phyloP scores from a whole-genome alignment of 2,888 invertebrate genomes.

The Drosophila kuntzei region DNA sequence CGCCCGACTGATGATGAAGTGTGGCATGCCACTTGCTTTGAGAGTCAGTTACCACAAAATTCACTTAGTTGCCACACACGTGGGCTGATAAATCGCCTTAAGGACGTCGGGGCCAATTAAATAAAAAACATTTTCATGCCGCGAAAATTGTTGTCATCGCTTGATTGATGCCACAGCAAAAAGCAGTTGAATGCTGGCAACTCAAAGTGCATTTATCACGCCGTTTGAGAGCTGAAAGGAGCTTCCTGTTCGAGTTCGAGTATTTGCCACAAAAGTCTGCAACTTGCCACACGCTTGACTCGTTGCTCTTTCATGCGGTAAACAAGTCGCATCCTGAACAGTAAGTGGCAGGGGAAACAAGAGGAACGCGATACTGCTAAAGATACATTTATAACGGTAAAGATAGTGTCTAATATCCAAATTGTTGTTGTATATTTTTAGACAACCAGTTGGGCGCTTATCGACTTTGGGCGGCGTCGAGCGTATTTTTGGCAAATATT shows the following conservation, averaged over 20 bases:
- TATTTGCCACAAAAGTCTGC: background rate
- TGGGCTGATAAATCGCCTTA: slow-evolving; percentile 43
- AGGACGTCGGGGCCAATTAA: slow-evolving; percentile 56
- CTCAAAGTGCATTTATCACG: slow-evolving; percentile 4
- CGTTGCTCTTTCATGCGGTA: slow-evolving; percentile 38
- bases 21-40: slow-evolving; percentile 21
- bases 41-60: slow-evolving; percentile 41
- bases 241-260: background rate
- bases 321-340: slow-evolving; percentile 43
- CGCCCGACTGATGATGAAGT: slow-evolving; percentile 53
- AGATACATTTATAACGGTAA: slow-evolving; percentile 44
- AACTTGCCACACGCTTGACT: slow-evolving; percentile 21
- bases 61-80: slow-evolving; percentile 49
- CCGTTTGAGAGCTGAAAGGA: background rate
- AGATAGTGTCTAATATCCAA: slow-evolving; percentile 39
- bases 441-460: slow-evolving; percentile 37
- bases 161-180: slow-evolving; percentile 63
- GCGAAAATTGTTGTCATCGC: slow-evolving; percentile 56
- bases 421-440: slow-evolving; percentile 44
- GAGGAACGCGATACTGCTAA: slow-evolving; percentile 20
- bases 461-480: slow-evolving; percentile 45
- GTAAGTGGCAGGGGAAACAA: background rate
- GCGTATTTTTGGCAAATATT: slow-evolving; percentile 72
- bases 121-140: slow-evolving; percentile 67
- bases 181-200: slow-evolving; percentile 9